Evolutionary conservation across 2,113 vertebrate species (phyloP).

Genomic region (Colossoma macropomum): DNA sequence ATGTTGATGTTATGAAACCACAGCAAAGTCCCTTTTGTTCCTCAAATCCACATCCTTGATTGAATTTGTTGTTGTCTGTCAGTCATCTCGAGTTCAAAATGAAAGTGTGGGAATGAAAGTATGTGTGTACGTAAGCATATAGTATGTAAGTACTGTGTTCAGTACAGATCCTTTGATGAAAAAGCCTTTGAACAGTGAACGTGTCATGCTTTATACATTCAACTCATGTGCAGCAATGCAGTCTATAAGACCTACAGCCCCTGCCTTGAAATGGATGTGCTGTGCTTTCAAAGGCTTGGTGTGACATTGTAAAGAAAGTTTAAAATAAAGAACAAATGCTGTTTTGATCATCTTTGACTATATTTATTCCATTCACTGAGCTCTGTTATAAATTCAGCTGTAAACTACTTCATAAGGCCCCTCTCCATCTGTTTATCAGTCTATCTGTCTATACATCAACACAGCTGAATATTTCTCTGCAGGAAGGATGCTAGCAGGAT

Average conservation of each 20-base stretch:
- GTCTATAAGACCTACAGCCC: not conserved
- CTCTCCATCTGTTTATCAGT: not conserved
- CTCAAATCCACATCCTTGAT: not conserved
- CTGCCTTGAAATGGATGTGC: not conserved
- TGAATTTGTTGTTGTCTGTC: not conserved
- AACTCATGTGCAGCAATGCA: not conserved
- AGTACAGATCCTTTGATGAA: not conserved
- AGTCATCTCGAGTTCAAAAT: not conserved
- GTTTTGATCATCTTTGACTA: too few species aligned
- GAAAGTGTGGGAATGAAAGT: not conserved
- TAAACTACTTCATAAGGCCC: not conserved
- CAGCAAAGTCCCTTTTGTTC: not conserved
- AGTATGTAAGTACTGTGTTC: not conserved
- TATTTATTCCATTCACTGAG: not conserved
- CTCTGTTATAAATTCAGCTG: not conserved
- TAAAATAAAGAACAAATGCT: not conserved
- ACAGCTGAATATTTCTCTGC: not conserved
- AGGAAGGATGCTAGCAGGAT: not conserved
- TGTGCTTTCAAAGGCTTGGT: slow-evolving; percentile 17
- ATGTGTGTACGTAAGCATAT: not conserved
- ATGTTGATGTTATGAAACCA: too few species aligned
- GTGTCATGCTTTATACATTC: slow-evolving; percentile 16
- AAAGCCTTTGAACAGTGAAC: slow-evolving; percentile 14
- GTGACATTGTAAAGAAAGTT: not conserved
- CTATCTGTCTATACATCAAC: not conserved